phyloP scores from a whole-genome alignment of 2,113 vertebrate species.

The Protobothrops flavoviridis region DNA sequence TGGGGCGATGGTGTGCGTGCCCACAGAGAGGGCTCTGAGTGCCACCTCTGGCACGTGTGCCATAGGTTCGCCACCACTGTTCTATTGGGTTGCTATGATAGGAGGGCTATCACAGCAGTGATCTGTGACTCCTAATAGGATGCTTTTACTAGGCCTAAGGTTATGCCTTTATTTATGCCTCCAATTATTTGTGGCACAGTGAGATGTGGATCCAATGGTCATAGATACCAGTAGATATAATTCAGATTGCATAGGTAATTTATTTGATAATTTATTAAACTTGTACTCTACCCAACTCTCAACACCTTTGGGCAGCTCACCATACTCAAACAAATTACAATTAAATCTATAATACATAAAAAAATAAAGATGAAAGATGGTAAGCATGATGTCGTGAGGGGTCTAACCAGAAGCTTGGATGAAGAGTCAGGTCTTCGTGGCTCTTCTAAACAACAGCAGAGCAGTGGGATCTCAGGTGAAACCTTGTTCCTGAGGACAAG shows the following conservation, averaged over 20 bases:
- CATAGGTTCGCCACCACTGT: background rate
- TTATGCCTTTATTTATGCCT: background rate
- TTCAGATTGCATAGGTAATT: background rate
- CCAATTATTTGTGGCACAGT: background rate
- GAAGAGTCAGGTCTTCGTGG: background rate
- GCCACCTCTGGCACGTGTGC: too few species aligned
- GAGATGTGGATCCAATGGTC: background rate
- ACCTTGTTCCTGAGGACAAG: background rate
- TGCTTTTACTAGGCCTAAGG: background rate
- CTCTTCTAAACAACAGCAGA: background rate
- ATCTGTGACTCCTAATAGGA: background rate
- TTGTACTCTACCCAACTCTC: background rate
- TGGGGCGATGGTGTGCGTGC: too few species aligned
- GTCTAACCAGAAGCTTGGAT: background rate
- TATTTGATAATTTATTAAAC: background rate
- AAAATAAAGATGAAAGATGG: background rate
- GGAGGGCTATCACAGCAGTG: background rate
- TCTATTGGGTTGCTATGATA: background rate
- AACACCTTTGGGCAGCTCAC: background rate
- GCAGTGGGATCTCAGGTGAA: background rate
- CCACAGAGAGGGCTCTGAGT: too few species aligned
- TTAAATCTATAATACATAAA: background rate
- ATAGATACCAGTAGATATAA: too few species aligned
- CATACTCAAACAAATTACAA: background rate
- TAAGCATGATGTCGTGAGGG: background rate